A percentile compares a stretch with the other conserved stretches of the same genome.
phyloP scores from a whole-genome alignment of 2,888 invertebrate genomes.

The Phengaris alcon region DNA sequence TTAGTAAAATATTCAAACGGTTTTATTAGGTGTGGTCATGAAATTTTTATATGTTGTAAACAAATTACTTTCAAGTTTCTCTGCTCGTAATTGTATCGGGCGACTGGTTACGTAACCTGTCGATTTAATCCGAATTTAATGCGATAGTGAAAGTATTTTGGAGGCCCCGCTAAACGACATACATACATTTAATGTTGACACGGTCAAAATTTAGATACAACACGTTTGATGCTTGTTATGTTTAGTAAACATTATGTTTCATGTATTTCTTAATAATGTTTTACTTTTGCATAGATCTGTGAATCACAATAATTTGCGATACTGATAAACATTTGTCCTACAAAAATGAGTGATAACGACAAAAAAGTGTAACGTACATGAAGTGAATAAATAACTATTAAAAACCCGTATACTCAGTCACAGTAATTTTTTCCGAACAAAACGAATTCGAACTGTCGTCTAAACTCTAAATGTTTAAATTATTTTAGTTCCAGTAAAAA shows the following conservation, averaged over 20 bases:
- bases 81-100: conserved; percentile 57
- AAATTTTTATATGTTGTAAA: conserved; percentile 54
- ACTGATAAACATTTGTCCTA: background rate
- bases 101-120: conserved; percentile 49
- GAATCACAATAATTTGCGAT: background rate
- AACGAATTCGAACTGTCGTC: background rate
- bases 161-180: conserved; percentile 43
- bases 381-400: background rate
- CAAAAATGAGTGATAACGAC: background rate
- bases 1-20: conserved; percentile 8
- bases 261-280: background rate
- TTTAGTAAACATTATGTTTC: background rate
- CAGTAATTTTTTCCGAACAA: background rate
- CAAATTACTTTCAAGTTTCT: conserved; percentile 71
- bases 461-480: background rate
- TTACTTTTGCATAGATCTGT: too few species aligned
- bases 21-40: conserved; percentile 49
- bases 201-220: background rate
- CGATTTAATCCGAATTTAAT: conserved; percentile 47
- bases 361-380: background rate
- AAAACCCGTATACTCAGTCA: background rate
- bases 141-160: conserved; percentile 54
- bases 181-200: conserved; percentile 33
- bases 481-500: background rate
- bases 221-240: background rate